Conservation (phyloP, 1,140 invertebrate species). For the Tetraneura akinire region DNA sequence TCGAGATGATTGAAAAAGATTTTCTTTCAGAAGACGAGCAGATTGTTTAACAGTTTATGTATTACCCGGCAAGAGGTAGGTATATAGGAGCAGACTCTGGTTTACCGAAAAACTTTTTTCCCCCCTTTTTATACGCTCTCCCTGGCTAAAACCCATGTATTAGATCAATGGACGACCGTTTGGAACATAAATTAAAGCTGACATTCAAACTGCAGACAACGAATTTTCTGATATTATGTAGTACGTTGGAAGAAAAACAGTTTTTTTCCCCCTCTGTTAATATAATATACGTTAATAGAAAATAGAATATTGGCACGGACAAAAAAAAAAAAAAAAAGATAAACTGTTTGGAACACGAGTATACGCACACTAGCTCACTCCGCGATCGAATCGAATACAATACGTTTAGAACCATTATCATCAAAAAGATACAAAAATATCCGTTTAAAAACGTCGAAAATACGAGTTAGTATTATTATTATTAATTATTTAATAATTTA, state of each 20-base stretch:
- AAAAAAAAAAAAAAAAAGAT: too few species aligned
- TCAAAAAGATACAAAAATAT: too few species aligned
- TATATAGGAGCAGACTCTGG: neutral
- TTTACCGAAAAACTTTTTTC: neutral
- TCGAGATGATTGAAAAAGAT: constrained; percentile 1
- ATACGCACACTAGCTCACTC: too few species aligned
- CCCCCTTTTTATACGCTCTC: neutral
- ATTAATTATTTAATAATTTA: too few species aligned
- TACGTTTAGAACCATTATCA: too few species aligned
- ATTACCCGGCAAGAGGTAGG: neutral
- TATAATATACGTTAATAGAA: too few species aligned
- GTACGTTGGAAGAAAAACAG: neutral
- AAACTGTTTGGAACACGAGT: too few species aligned
- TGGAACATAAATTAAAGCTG: constrained; percentile 13
- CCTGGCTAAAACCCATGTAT: constrained; percentile 6
- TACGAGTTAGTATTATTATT: too few species aligned
- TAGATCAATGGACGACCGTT: neutral
- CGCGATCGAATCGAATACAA: too few species aligned
- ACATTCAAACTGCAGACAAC: neutral
- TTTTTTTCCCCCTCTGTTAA: too few species aligned
- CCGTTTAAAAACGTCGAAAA: too few species aligned
- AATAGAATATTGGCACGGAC: too few species aligned
- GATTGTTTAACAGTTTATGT: neutral
- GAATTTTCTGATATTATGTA: neutral
- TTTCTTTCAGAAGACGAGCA: neutral